Evolutionary conservation across 2,888 invertebrate species (phyloP), one percentile per base, ranked within the genome.

Genomic region (Reticulitermes lucifugus): DNA sequence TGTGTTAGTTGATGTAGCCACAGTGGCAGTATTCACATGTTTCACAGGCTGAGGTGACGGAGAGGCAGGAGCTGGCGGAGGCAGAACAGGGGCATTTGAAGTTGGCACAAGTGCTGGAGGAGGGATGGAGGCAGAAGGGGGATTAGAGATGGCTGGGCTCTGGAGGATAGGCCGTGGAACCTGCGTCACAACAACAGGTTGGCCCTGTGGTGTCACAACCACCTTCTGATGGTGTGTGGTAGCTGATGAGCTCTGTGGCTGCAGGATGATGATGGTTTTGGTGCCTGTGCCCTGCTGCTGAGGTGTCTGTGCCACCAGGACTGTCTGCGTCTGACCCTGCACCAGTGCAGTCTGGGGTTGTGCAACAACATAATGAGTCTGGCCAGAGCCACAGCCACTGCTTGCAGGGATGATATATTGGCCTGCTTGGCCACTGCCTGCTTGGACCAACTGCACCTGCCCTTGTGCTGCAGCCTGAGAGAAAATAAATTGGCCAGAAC

Each of bases 231-330:
- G 88, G 85, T 91, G 91, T 10, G 90, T 89, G 46, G 85, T 60
- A 41, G 81, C 59, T 0, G 92, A 87, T 9, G 90, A 88, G 7
- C 90, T 89, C 87, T 93, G 93, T 35, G 94, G 94, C 88, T 95
- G 95, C 71, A 95, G 90, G 82, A 95, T 93, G 79, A 95, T 95
- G 55, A 95, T 95, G 0, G 95, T 95, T 88, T 95, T 95, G 0
- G 94, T 92, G 4, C 93, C 93, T 0, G 94, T 92, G 0, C 93
- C 94, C 87, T 93, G 93, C 86, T 95, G 95, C 88, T 95, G 95
- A 0, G 94, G 92, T 1, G 94, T 93, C 88, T 95, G 95, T 0
- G 95, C 94, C 0, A 95, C 93, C 2, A 95, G 90, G 0, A 95
- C 93, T 0, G 95, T 94, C 88, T 94, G 94, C 1, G 92, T 91